phyloP scores from a whole-genome alignment of 1,140 invertebrate genomes.

The Cydia splendana region DNA sequence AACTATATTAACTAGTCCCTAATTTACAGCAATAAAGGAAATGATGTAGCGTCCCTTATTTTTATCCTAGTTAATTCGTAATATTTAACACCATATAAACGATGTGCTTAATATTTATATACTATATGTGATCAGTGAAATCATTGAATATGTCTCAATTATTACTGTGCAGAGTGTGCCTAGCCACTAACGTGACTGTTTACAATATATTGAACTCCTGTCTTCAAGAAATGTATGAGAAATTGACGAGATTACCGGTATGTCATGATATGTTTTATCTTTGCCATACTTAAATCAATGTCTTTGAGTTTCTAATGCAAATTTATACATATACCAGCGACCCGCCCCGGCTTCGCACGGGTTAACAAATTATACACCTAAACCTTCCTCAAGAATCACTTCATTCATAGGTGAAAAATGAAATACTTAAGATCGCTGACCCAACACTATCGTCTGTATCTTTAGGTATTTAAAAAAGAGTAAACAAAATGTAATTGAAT shows the following conservation, averaged over 20 bases:
- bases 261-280: conserved; percentile 25
- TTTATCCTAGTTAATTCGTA: not conserved
- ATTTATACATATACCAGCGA: too few species aligned
- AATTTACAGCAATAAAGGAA: not conserved
- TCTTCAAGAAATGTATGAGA: conserved; percentile 45
- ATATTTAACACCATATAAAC: not conserved
- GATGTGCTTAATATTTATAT: not conserved
- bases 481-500: too few species aligned
- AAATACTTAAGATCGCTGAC: too few species aligned
- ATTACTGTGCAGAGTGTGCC: conserved; percentile 39
- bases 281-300: too few species aligned
- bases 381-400: too few species aligned
- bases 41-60: not conserved
- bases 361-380: too few species aligned
- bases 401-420: too few species aligned
- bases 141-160: conserved; percentile 16
- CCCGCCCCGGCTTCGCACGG: too few species aligned
- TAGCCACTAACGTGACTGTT: conserved; percentile 37
- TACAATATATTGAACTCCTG: conserved; percentile 38
- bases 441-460: too few species aligned
- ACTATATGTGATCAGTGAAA: not conserved
- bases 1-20: not conserved
- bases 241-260: conserved; percentile 41
- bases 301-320: too few species aligned
- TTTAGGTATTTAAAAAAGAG: too few species aligned